Evolutionary conservation across 2,888 invertebrate genomes (phyloP).

Genomic region (Phalera bucephala): DNA sequence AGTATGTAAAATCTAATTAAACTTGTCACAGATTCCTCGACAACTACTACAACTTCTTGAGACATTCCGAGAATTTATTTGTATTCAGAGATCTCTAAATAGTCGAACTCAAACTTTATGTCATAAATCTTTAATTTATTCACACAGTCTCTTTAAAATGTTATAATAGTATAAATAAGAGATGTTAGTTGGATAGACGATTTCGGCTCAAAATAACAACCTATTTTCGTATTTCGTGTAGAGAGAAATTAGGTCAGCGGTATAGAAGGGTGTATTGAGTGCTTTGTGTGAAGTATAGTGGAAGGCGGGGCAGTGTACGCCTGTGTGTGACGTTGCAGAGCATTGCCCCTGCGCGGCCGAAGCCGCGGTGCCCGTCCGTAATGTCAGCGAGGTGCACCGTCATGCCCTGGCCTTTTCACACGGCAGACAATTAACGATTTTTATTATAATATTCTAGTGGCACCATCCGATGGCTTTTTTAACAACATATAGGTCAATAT

Average conservation of each 20-base stretch:
- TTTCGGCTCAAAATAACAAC: slow-evolving; percentile 21
- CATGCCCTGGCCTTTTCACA: slow-evolving; percentile 28
- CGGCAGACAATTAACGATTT: slow-evolving; percentile 1
- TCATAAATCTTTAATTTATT: too few species aligned
- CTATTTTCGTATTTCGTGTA: slow-evolving; percentile 33
- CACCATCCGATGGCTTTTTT: too few species aligned
- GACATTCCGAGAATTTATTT: too few species aligned
- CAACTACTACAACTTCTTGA: too few species aligned
- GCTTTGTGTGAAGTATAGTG: slow-evolving; percentile 30
- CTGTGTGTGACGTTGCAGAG: slow-evolving; percentile 47
- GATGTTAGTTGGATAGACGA: slow-evolving; percentile 9
- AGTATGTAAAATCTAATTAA: too few species aligned
- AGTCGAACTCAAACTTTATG: too few species aligned
- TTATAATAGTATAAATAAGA: too few species aligned
- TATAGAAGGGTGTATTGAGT: slow-evolving; percentile 30
- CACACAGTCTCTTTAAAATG: too few species aligned
- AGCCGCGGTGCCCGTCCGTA: slow-evolving; percentile 31
- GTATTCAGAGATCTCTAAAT: too few species aligned
- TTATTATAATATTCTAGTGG: too few species aligned
- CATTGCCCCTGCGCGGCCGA: slow-evolving; percentile 53
- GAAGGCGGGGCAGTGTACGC: slow-evolving; percentile 28
- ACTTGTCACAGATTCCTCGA: too few species aligned
- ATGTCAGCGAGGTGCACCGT: slow-evolving; percentile 42
- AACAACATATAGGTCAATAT: too few species aligned
- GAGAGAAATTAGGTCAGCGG: slow-evolving; percentile 47